These are phyloP conservation scores for Varroa destructor DNA, from an alignment of 1,140 invertebrate genomes.

Conservation along the genomic window DNA sequence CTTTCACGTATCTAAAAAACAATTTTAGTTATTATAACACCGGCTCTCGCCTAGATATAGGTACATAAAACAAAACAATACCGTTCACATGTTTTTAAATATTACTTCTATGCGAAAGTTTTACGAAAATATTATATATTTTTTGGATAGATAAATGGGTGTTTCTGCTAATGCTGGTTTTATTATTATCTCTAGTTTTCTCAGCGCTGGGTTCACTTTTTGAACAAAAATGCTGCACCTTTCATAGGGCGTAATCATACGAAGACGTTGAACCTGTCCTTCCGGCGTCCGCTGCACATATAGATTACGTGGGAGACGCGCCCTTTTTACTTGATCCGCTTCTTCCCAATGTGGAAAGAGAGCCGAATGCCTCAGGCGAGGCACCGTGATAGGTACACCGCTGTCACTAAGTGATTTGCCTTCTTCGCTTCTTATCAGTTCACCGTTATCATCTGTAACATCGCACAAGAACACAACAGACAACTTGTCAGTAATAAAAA, in stretches of 20 bases:
- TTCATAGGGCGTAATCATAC: constrained; percentile 13
- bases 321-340: not conserved
- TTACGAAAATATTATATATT: not conserved
- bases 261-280: not conserved
- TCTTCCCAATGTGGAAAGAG: not conserved
- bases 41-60: too few species aligned
- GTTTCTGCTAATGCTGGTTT: not conserved
- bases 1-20: too few species aligned
- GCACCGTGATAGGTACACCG: not conserved
- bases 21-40: too few species aligned
- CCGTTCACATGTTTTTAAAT: not conserved
- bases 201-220: not conserved
- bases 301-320: not conserved
- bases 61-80: too few species aligned
- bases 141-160: not conserved
- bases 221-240: not conserved
- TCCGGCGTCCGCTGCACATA: not conserved
- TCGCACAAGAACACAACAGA: too few species aligned
- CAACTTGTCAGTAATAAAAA: too few species aligned
- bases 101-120: not conserved
- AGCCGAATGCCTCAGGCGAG: not conserved
- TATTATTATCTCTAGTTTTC: not conserved
- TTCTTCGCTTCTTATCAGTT: not conserved
- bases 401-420: not conserved
- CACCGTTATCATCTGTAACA: not conserved